phyloP scores from a whole-genome alignment of 2,888 invertebrate species.

The Ophion slaviceki region DNA sequence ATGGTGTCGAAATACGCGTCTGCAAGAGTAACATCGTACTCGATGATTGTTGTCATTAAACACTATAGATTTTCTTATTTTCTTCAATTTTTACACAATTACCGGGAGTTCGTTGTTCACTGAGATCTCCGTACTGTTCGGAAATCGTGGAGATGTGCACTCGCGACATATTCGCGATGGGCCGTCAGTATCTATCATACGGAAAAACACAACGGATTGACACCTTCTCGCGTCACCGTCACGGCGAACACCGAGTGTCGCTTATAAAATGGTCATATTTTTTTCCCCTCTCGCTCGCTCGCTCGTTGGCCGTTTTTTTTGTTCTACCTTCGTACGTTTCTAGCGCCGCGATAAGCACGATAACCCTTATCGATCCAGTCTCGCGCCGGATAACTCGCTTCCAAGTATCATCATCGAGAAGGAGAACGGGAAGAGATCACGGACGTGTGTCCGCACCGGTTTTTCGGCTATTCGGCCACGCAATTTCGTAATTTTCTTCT shows the following conservation, averaged over 20 bases:
- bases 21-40: conserved; percentile 41
- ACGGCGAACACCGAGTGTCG: conserved; percentile 1
- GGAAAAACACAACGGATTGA: neutral
- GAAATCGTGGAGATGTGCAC: conserved; percentile 59
- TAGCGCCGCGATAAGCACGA: conserved; percentile 57
- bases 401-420: conserved; percentile 21
- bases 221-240: conserved; percentile 28
- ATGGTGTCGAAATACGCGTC: conserved; percentile 40
- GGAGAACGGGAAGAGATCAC: conserved; percentile 6
- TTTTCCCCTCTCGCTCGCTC: conserved; percentile 10
- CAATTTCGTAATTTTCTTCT: neutral
- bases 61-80: neutral
- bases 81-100: conserved; percentile 26
- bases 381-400: conserved; percentile 39
- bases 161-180: conserved; percentile 45
- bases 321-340: conserved; percentile 41
- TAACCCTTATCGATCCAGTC: conserved; percentile 56
- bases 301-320: neutral
- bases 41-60: neutral
- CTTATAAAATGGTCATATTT: conserved; percentile 11
- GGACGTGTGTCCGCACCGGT: neutral
- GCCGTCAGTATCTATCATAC: conserved; percentile 4
- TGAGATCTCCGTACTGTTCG: conserved; percentile 38
- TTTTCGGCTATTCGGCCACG: neutral
- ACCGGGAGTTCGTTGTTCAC: conserved; percentile 21